Conservation (phyloP, 2,113 vertebrate genomes). For the Catharus fuscescens region DNA sequence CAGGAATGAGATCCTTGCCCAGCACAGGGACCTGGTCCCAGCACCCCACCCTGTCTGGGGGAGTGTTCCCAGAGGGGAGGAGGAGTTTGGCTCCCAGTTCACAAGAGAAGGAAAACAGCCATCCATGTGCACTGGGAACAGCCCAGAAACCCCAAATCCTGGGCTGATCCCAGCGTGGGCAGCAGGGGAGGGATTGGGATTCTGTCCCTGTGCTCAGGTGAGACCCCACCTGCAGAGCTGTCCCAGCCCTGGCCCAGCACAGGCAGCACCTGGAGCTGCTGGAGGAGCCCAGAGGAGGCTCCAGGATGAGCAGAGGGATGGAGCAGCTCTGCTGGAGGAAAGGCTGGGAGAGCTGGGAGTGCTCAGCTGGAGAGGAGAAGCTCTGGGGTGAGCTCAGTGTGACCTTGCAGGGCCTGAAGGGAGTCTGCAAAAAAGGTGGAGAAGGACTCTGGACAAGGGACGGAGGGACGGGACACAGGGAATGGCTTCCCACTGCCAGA, state of each 20-base stretch:
- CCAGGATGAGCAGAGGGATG: neutral
- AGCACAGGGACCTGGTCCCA: fast-evolving
- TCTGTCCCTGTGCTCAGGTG: neutral
- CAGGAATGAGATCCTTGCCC: fast-evolving
- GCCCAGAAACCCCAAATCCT: neutral
- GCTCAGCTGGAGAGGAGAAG: neutral
- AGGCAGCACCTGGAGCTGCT: neutral
- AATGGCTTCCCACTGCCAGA: no score
- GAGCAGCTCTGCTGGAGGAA: neutral
- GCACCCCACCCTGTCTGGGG: neutral
- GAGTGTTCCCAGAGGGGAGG: neutral
- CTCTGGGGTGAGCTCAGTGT: fast-evolving
- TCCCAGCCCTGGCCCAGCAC: neutral
- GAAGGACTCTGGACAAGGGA: neutral
- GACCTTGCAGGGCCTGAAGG: fast-evolving
- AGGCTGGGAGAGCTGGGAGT: neutral
- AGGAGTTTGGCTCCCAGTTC: neutral
- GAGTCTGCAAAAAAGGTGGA: fast-evolving
- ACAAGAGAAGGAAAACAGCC: neutral
- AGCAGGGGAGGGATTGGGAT: neutral
- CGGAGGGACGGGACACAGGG: no score
- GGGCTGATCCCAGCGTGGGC: neutral
- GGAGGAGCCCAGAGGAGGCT: neutral
- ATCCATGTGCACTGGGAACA: neutral
- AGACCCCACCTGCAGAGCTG: neutral